phyloP scores from a whole-genome alignment of 1,140 invertebrate species.

The Ips typographus region DNA sequence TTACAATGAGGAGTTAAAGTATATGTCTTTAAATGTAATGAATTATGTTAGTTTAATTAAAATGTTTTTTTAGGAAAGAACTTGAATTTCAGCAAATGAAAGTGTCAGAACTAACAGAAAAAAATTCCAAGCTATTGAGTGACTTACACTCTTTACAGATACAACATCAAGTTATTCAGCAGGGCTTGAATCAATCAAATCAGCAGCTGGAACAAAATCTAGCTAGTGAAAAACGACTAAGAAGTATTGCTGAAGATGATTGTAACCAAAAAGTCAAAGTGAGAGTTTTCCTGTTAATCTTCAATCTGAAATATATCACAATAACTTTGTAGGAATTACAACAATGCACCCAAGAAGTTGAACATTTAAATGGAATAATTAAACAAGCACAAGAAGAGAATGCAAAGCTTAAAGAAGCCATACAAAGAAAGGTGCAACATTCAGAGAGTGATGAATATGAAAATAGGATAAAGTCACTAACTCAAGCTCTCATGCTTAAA shows the following conservation, averaged over 20 bases:
- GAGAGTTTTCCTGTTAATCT: conserved; percentile 9
- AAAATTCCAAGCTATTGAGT: conserved; percentile 57
- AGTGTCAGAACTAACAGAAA: conserved; percentile 58
- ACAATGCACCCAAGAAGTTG: conserved; percentile 45
- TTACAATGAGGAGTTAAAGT: conserved; percentile 48
- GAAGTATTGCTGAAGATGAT: conserved; percentile 63
- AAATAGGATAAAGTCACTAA: conserved; percentile 67
- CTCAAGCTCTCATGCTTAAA: conserved; percentile 78
- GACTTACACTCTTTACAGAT: conserved; percentile 55
- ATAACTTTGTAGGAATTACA: conserved; percentile 59
- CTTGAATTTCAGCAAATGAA: conserved; percentile 64
- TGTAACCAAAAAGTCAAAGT: conserved; percentile 56
- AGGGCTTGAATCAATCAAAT: conserved; percentile 39
- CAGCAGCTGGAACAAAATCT: conserved; percentile 58
- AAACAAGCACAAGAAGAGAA: conserved; percentile 37
- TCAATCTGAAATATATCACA: neutral
- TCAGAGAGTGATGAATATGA: conserved; percentile 60
- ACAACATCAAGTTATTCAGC: conserved; percentile 46
- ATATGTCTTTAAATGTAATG: conserved; percentile 4
- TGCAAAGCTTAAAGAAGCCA: conserved; percentile 33
- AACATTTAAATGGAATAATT: conserved; percentile 55
- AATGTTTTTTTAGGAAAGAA: conserved; percentile 55
- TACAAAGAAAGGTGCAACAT: conserved; percentile 29
- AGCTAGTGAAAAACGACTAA: conserved; percentile 56
- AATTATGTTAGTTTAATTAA: neutral